A percentile compares a stretch with the other conserved stretches of the same genome.
Evolutionary conservation across 2,113 vertebrate species (phyloP).

Genomic region (Megaceryle torquata): DNA sequence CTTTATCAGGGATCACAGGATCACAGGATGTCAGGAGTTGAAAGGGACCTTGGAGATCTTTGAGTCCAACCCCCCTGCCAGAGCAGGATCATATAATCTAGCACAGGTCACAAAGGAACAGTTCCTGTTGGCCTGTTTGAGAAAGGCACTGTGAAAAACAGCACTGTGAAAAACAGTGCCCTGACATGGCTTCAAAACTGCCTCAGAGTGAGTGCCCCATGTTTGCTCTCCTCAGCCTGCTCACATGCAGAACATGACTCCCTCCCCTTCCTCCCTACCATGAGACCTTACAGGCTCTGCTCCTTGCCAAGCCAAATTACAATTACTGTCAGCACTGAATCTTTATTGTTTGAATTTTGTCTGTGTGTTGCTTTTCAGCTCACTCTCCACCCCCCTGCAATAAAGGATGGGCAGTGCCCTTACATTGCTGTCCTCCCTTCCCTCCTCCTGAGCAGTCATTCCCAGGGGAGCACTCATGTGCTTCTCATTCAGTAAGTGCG

Average conservation of each 20-base stretch:
- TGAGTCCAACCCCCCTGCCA: too few species aligned
- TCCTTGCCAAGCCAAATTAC: background rate
- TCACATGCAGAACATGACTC: background rate
- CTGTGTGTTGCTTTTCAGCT: background rate
- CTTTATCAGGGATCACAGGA: background rate
- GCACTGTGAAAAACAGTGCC: background rate
- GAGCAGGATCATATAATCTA: too few species aligned
- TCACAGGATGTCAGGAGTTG: too few species aligned
- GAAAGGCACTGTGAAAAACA: background rate
- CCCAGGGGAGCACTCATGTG: background rate
- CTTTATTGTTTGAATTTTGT: background rate
- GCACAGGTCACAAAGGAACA: too few species aligned
- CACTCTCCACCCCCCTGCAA: background rate
- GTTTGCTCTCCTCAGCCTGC: background rate
- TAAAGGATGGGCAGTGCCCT: background rate
- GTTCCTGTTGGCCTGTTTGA: background rate
- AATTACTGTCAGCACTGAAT: background rate
- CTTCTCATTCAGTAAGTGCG: background rate
- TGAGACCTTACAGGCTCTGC: background rate
- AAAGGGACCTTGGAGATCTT: too few species aligned
- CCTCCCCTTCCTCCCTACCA: background rate
- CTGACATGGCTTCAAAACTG: background rate
- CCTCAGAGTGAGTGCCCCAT: background rate
- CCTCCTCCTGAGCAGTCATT: background rate
- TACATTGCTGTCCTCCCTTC: background rate